Conservation (phyloP, 2,113 vertebrate genomes). For the Vanacampus margaritifer region DNA sequence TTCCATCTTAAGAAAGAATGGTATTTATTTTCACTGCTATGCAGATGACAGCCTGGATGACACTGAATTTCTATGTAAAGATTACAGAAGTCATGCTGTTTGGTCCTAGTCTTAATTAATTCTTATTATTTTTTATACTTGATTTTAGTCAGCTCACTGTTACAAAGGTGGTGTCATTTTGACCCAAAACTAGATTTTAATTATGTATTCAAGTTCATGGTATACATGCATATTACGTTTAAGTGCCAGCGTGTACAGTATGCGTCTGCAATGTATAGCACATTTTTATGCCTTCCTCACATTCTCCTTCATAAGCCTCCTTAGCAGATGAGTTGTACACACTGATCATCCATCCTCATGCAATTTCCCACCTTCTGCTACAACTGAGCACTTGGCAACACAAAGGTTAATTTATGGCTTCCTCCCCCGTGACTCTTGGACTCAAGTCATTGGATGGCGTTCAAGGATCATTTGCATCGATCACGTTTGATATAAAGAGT, state of each 20-base stretch:
- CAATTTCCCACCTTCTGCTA: conserved; percentile 13
- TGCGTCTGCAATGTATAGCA: neutral
- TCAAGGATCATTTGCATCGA: conserved; percentile 29
- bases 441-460: conserved; percentile 21
- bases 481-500: conserved; percentile 21
- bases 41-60: too few species aligned
- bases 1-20: too few species aligned
- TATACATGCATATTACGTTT: neutral
- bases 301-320: neutral
- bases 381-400: conserved; percentile 24
- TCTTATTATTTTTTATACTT: too few species aligned
- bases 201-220: neutral
- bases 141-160: too few species aligned
- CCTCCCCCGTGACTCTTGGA: conserved; percentile 15
- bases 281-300: neutral
- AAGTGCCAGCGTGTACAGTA: neutral
- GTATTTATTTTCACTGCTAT: too few species aligned
- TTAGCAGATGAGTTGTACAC: conserved; percentile 4
- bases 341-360: conserved; percentile 14
- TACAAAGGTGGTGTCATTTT: too few species aligned
- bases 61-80: too few species aligned
- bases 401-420: conserved; percentile 26
- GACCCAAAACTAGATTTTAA: too few species aligned
- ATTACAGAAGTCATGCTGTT: too few species aligned
- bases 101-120: too few species aligned